phyloP scores from a whole-genome alignment of 2,888 invertebrate genomes.

The Tryphoninae sp. region DNA sequence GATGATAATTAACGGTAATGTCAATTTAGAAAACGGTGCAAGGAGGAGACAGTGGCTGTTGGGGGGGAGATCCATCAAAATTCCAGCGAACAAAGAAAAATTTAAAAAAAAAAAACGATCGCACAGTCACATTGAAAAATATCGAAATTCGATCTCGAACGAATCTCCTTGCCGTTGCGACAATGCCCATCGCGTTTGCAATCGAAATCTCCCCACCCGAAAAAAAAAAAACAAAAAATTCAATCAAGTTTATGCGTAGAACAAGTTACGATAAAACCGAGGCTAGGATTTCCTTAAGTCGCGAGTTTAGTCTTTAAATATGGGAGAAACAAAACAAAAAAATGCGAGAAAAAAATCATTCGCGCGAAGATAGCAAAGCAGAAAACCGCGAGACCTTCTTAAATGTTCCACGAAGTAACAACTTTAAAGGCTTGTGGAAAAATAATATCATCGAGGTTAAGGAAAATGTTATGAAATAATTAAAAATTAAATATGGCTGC shows the following conservation, averaged over 20 bases:
- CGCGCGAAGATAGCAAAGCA: slow-evolving; percentile 17
- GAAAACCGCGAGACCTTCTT: slow-evolving; percentile 40
- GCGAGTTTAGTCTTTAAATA: background rate
- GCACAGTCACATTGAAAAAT: background rate
- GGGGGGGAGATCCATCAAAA: background rate
- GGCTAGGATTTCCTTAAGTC: slow-evolving; percentile 29
- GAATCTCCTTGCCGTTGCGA: slow-evolving; percentile 23
- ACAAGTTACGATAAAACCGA: slow-evolving; percentile 5
- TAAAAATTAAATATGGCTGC: slow-evolving; percentile 34
- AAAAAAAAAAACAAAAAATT: background rate
- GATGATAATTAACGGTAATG: background rate
- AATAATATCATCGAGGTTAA: slow-evolving; percentile 2
- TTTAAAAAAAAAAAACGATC: background rate
- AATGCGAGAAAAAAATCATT: background rate
- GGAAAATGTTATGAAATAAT: background rate
- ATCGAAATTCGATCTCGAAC: slow-evolving; percentile 1
- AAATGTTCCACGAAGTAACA: slow-evolving; percentile 26
- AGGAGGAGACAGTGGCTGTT: slow-evolving; percentile 16
- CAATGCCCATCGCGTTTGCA: background rate
- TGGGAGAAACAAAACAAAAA: background rate
- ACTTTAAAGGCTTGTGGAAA: background rate
- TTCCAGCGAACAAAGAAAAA: background rate
- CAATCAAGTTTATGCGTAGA: background rate
- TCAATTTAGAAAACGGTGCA: slow-evolving; percentile 13
- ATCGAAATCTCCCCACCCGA: background rate